phyloP scores from a whole-genome alignment of 2,797 vertebrate species.

The Enteromius fasciolatus region DNA sequence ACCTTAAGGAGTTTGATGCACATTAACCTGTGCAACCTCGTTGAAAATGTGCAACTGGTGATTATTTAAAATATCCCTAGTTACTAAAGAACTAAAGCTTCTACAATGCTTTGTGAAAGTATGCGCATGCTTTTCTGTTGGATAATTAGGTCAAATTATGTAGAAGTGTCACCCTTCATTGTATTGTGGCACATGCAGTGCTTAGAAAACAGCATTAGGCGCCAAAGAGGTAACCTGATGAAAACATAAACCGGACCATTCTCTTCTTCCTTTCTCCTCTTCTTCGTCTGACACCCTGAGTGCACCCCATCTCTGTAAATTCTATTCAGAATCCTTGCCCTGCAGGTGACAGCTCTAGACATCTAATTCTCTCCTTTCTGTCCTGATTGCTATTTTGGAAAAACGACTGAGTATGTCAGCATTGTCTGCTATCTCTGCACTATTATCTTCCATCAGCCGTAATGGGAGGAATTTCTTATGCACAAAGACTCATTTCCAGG shows the following conservation, averaged over 20 bases:
- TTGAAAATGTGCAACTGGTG: background rate
- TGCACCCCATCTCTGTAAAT: background rate
- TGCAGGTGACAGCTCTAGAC: background rate
- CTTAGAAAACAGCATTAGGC: background rate
- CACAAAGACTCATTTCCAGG: conserved; percentile 67
- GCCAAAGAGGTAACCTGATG: background rate
- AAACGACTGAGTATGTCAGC: background rate
- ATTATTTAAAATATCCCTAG: background rate
- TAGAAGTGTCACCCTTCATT: background rate
- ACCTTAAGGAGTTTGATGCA: background rate
- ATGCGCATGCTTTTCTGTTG: background rate
- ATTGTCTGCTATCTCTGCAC: background rate
- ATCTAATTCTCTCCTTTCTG: background rate
- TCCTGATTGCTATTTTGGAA: conserved; percentile 21
- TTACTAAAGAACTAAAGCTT: background rate
- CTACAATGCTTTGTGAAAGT: background rate
- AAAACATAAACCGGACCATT: conserved; percentile 4
- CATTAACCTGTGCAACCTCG: background rate
- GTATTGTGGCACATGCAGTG: conserved; percentile 13
- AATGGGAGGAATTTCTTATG: conserved; percentile 58
- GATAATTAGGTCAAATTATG: conserved; percentile 9
- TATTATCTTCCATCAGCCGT: conserved; percentile 51
- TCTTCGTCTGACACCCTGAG: conserved; percentile 8
- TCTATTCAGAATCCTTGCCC: conserved; percentile 7
- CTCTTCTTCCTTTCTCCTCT: background rate